A percentile compares a stretch with the other conserved stretches of the same genome.
phyloP scores from a whole-genome alignment of 1,140 invertebrate species.

The Vanessa tameamea region DNA sequence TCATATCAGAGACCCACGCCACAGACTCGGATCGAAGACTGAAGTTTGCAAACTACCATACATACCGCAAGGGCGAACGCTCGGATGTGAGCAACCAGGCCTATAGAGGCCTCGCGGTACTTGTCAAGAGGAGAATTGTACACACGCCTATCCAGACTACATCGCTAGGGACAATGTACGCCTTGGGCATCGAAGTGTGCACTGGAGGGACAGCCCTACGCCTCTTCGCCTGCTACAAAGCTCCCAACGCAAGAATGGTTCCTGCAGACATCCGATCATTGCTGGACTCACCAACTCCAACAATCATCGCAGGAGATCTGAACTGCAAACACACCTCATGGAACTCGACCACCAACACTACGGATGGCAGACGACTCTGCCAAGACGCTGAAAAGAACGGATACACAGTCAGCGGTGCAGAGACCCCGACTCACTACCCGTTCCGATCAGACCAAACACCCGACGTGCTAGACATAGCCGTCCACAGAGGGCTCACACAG shows the following conservation, averaged over 20 bases:
- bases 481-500: constrained; percentile 5
- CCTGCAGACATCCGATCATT: constrained; percentile 20
- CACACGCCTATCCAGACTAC: constrained; percentile 18
- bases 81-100: background rate
- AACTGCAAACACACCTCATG: constrained; percentile 43
- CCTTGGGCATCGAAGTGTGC: constrained; percentile 28
- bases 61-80: background rate
- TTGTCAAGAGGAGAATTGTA: constrained; percentile 28
- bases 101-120: constrained; percentile 24
- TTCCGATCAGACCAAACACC: background rate
- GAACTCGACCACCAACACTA: constrained; percentile 23
- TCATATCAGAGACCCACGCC: background rate
- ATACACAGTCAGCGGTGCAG: constrained; percentile 14
- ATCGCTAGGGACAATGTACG: background rate
- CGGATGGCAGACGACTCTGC: constrained; percentile 22
- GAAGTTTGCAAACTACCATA: background rate
- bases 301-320: constrained; percentile 37
- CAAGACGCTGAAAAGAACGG: constrained; percentile 21
- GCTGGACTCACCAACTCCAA: constrained; percentile 20
- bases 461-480: constrained; percentile 20
- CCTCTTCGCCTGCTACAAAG: constrained; percentile 31
- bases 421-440: constrained; percentile 12
- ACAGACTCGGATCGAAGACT: background rate
- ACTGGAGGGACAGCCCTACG: background rate
- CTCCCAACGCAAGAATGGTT: background rate